A percentile compares a stretch with the other conserved stretches of the same genome.
phyloP scores from a whole-genome alignment of 2,113 vertebrate species.

The Mormoops blainvillei region DNA sequence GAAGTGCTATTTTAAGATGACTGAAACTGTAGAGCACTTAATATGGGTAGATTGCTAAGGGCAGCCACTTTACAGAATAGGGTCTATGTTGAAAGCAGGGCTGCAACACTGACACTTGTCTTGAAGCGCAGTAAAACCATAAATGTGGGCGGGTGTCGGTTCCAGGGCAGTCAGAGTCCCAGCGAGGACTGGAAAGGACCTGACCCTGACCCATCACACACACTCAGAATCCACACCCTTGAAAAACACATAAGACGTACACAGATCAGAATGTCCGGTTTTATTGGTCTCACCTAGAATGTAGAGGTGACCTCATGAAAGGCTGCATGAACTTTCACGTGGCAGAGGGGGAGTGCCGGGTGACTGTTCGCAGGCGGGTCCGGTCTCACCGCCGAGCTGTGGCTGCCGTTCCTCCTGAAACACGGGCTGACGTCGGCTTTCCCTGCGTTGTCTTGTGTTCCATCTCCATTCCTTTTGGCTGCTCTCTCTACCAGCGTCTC shows the following conservation, averaged over 20 bases:
- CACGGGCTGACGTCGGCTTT: rapidly evolving
- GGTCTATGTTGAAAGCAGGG: not conserved
- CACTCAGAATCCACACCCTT: rapidly evolving
- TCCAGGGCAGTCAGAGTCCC: rapidly evolving
- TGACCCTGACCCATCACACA: not conserved
- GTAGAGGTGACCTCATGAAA: not conserved
- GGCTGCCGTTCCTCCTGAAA: not conserved
- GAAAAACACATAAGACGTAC: rapidly evolving
- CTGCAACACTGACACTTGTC: not conserved
- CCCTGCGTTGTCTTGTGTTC: not conserved
- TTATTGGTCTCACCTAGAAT: not conserved
- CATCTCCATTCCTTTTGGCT: not conserved
- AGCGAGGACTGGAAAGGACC: rapidly evolving
- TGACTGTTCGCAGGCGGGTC: rapidly evolving
- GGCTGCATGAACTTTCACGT: rapidly evolving
- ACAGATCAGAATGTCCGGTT: not conserved
- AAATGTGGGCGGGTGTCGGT: not conserved
- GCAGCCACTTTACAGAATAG: not conserved
- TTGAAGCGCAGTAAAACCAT: rapidly evolving
- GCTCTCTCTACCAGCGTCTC: not conserved
- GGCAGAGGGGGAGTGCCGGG: rapidly evolving
- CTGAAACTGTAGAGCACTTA: rapidly evolving
- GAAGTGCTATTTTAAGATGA: not conserved
- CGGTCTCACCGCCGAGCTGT: rapidly evolving
- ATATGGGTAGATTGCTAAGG: rapidly evolving